Evolutionary conservation across 2,888 invertebrate species (phyloP), one percentile per base, ranked within the genome.

Genomic region (Teinopalpus imperialis): DNA sequence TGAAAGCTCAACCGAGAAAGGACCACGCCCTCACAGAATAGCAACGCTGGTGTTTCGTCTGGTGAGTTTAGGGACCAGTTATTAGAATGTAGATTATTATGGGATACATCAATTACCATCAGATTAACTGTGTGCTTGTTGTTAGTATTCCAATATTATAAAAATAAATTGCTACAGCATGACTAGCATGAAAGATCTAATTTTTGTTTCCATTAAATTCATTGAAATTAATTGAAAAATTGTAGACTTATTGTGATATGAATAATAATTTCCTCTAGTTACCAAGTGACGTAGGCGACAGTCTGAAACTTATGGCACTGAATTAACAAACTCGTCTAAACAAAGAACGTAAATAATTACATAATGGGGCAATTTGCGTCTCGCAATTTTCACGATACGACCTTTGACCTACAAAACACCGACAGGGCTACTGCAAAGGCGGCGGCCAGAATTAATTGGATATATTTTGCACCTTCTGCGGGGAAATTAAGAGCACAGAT

Each of bases 301-400:
- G 24, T 10, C 2, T 1, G 10, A 30, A 34, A 32, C 20, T 34
- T 26, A 43, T 35, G 23, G 23, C 12, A 14, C n/a, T 27, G 14
- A 48, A 35, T 36, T 21, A 36, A 26, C 41, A 26, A 40, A 41
- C 35, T 35, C 27, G 23, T 27, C 23, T 31, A 20, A 40, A 24
- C 37, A 29, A 36, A 48, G 30, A 35, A 45, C 34, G 36, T 47
- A 40, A 45, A 41, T 50, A 50, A 48, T 45, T 45, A 43, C 31
- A 14, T 20, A 41, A 44, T 37, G 41, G 34, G 34, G 26, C 47
- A 51, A 53, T 53, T 53, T 51, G 32, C 52, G 53, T 53, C 57
- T 61, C 49, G 64, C 56, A 36, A 53, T 54, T 50, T 56, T 53
- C 49, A 46, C 48, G 42, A 52, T 44, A 43, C 37, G 48, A 53